phyloP scores from a whole-genome alignment of 2,113 vertebrate species.

The Nyctereutes procyonoides region DNA sequence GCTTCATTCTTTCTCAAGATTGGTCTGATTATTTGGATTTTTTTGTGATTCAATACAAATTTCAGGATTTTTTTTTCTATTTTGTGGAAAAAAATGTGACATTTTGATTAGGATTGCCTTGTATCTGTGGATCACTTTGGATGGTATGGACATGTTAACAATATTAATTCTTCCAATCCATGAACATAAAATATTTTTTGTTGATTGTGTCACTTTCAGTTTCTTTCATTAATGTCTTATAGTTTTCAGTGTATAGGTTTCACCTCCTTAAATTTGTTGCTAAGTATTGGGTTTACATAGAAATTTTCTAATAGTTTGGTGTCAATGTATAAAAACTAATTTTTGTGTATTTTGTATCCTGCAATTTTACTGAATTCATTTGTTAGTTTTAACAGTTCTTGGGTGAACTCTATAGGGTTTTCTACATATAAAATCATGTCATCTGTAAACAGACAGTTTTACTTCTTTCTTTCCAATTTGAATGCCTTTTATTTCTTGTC shows the following conservation, averaged over 20 bases:
- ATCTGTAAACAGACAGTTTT: background rate
- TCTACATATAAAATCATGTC: background rate
- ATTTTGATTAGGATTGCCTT: background rate
- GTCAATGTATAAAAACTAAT: background rate
- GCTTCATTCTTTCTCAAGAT: background rate
- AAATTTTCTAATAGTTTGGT: background rate
- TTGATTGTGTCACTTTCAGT: background rate
- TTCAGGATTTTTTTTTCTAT: background rate
- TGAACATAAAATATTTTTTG: background rate
- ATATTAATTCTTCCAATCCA: background rate
- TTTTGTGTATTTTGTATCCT: background rate
- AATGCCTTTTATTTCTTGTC: background rate
- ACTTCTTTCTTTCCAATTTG: background rate
- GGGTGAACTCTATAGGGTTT: background rate
- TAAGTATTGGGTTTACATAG: background rate
- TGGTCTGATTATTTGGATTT: background rate
- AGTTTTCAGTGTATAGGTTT: background rate
- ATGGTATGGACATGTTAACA: background rate
- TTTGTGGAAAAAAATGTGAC: background rate
- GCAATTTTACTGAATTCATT: background rate
- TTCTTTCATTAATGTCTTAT: background rate
- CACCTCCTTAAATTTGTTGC: background rate
- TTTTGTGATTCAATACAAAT: background rate
- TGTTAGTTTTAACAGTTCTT: background rate
- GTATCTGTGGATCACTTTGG: background rate